phyloP scores from a whole-genome alignment of 2,888 invertebrate species.

The Chrysina gloriosa region DNA sequence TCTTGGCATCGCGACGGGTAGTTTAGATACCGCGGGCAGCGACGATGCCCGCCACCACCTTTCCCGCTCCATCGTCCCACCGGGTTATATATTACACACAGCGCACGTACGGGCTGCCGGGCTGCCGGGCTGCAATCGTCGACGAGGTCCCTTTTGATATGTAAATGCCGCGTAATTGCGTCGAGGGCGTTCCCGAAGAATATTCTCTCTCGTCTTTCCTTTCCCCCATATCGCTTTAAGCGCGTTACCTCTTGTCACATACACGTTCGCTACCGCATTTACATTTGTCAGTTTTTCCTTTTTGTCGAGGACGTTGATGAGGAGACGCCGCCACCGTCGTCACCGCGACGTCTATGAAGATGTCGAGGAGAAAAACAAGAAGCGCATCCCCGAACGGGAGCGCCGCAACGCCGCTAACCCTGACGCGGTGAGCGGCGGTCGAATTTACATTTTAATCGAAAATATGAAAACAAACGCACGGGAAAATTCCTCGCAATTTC shows the following conservation, averaged over 20 bases:
- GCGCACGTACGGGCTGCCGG: conserved; percentile 40
- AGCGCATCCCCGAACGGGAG: conserved; percentile 4
- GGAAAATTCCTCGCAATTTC: conserved; percentile 18
- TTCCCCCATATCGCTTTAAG: conserved; percentile 46
- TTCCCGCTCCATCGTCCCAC: background rate
- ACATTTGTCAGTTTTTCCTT: conserved; percentile 37
- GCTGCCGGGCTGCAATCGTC: conserved; percentile 51
- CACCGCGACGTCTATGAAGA: background rate
- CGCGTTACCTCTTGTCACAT: conserved; percentile 41
- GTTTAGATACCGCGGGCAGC: conserved; percentile 27
- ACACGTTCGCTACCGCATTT: conserved; percentile 36
- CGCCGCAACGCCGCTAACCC: background rate
- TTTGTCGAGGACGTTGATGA: background rate
- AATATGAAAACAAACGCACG: conserved; percentile 28
- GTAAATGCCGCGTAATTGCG: conserved; percentile 58
- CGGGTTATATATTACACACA: conserved; percentile 40
- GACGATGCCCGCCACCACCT: background rate
- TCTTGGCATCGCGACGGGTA: conserved; percentile 14
- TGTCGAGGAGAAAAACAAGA: conserved; percentile 24
- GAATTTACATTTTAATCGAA: conserved; percentile 41
- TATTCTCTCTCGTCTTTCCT: conserved; percentile 39
- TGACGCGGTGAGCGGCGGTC: conserved; percentile 7
- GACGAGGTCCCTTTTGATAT: conserved; percentile 59
- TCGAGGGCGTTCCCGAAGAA: conserved; percentile 47
- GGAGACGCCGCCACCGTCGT: background rate